Base-by-base conservation (phyloP, 1,140 invertebrate species). In the Drosophila truncata region DNA sequence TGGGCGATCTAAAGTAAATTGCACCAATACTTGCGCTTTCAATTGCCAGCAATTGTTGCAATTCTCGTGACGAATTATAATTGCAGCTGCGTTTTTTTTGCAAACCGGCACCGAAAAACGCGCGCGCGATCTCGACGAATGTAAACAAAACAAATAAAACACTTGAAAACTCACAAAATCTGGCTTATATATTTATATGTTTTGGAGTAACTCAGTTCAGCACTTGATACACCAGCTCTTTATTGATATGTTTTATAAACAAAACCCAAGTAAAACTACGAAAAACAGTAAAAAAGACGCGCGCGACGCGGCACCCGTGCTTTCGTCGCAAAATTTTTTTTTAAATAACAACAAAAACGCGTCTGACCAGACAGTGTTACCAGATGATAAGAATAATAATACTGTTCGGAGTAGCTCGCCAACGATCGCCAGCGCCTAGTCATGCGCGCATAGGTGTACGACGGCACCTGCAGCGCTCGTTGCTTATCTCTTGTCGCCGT, bases 31-130 rank as follows among this genome's bases (percentile, higher is more conserved):
- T 76, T 76, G 50, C 71, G 64, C 60, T 75, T 75, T 74, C 60
- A 75, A 75, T 74, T 71, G 47, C 55, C 52, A 37, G 71, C 47
- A 74, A 73, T 75, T 74, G 70, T 60, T 64, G 42, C 33, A 71
- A 47, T 54, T 54, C 50, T 33, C 29, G 18, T 55, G 33, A 33
- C 31, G 59, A 67, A 37, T 27, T 65, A 16, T n/a, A 16, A 35
- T 33, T n/a, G 13, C 49, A 55, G 10, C 59, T 44, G n/a, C 23
- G 67, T 49, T 55, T 66, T 49, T 55, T 66, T 35, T 41, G 29
- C 61, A 47, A 35, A n/a, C 73, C 74, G 74, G 72, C 74, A 77
- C 71, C 47, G 47, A 52, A 50, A 52, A 52, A 50, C 1, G 49
- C 25, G 44, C 71, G 71, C 71, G 71, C 72, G 61, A 54, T 41